A percentile compares a stretch with the other conserved stretches of the same genome.
Evolutionary conservation across 2,113 vertebrate species (phyloP).

Genomic region (Micromys minutus): DNA sequence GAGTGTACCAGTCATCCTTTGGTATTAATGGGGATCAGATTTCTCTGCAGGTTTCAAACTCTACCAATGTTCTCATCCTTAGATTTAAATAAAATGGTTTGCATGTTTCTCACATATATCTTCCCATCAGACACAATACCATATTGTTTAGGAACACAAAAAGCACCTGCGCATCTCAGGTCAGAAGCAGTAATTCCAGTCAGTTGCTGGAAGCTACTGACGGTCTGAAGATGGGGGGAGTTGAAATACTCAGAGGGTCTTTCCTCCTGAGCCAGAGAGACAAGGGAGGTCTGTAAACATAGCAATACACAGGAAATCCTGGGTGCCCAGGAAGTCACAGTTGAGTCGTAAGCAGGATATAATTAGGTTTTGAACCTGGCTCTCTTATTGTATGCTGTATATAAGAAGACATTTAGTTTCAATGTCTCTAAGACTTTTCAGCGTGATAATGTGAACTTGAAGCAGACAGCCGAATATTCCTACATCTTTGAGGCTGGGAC

Average conservation of each 20-base stretch:
- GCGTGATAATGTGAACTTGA: background rate
- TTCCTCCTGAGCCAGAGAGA: background rate
- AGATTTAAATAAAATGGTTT: background rate
- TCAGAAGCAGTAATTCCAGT: background rate
- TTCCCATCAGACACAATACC: background rate
- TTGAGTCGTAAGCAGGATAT: background rate
- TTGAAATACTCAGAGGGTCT: background rate
- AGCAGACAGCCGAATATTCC: background rate
- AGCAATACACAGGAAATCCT: background rate
- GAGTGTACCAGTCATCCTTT: background rate
- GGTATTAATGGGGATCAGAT: background rate
- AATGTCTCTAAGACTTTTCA: background rate
- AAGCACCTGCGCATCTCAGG: background rate
- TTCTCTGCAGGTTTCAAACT: background rate
- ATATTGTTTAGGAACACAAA: background rate
- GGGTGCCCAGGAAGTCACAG: background rate
- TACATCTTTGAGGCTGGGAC: background rate
- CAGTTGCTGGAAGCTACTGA: background rate
- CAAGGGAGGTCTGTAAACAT: too few species aligned
- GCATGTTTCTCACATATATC: too few species aligned
- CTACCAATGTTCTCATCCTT: background rate
- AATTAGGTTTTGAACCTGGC: background rate
- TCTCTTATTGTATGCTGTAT: background rate
- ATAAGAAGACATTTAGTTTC: background rate
- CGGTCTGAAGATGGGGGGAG: background rate